Conservation (phyloP, 2,888 invertebrate genomes). For the Andricus curvator region DNA sequence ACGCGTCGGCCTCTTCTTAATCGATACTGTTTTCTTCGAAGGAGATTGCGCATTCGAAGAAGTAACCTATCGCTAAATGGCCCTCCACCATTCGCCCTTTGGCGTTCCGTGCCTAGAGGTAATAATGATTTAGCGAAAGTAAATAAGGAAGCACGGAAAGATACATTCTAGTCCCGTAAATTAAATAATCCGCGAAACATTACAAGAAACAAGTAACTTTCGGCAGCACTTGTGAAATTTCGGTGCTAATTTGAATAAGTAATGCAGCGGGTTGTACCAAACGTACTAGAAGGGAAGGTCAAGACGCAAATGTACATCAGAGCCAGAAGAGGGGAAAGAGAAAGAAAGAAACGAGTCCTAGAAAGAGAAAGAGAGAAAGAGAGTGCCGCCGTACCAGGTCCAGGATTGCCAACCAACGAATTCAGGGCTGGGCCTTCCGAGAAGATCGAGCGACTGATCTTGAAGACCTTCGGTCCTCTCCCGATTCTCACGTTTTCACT, state of each 20-base stretch:
- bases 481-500: slow-evolving; percentile 59
- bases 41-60: slow-evolving; percentile 62
- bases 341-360: slow-evolving; percentile 35
- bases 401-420: slow-evolving; percentile 53
- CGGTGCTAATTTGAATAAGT: neutral
- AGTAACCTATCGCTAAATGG: slow-evolving; percentile 33
- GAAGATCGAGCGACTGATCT: slow-evolving; percentile 51
- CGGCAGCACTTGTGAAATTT: neutral
- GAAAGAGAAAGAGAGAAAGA: slow-evolving; percentile 49
- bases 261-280: slow-evolving; percentile 46
- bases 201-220: neutral
- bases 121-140: slow-evolving; percentile 27
- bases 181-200: neutral
- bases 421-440: slow-evolving; percentile 55
- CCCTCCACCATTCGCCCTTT: slow-evolving; percentile 28
- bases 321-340: slow-evolving; percentile 26
- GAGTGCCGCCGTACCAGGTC: slow-evolving; percentile 51
- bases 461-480: slow-evolving; percentile 47
- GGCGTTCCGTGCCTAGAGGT: slow-evolving; percentile 12
- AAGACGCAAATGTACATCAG: slow-evolving; percentile 63
- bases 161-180: neutral
- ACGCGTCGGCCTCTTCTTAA: slow-evolving; percentile 57
- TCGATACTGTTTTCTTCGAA: slow-evolving; percentile 66
- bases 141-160: slow-evolving; percentile 25
- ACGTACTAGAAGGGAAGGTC: slow-evolving; percentile 68